These are phyloP conservation scores for Actinia equina DNA, from an alignment of 64 coral and sea anemone genomes.

Conservation along the genomic window DNA sequence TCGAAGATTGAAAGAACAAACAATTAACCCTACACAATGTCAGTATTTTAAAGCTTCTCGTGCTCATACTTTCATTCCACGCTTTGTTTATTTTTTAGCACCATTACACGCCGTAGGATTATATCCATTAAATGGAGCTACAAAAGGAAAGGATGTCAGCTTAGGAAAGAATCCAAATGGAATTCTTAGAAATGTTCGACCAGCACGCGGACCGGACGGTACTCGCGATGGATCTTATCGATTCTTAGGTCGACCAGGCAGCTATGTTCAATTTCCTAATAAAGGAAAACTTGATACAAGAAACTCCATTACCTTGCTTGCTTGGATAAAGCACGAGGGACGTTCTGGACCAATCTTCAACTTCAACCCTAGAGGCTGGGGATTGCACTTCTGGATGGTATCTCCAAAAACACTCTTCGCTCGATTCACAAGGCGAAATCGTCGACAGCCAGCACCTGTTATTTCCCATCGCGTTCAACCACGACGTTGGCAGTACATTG, in stretches of 20 bases:
- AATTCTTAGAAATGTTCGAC: conserved; percentile 2
- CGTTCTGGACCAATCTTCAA: conserved; percentile 62
- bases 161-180: conserved; percentile 52
- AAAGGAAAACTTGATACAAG: conserved; percentile 46
- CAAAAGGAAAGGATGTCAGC: conserved; percentile 54
- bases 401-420: conserved; percentile 35
- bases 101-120: conserved; percentile 37
- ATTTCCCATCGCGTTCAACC: too few species aligned
- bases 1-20: too few species aligned
- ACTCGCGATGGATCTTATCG: conserved; percentile 52
- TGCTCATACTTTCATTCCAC: too few species aligned
- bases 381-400: conserved; percentile 66
- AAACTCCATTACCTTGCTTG: conserved; percentile 62
- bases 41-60: not conserved
- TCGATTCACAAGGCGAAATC: conserved; percentile 31
- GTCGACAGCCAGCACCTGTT: conserved; percentile 9
- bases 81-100: not conserved
- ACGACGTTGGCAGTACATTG: too few species aligned
- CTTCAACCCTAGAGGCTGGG: conserved; percentile 46
- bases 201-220: conserved; percentile 55
- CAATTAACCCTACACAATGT: not conserved
- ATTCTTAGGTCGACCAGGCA: conserved; percentile 43
- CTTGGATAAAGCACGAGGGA: conserved; percentile 63
- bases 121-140: conserved; percentile 57
- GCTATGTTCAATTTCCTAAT: conserved; percentile 68